Base-by-base conservation (phyloP, 30 jellyfish, hydroid and myxozoan genomes). In the Chironex yamaguchii region DNA sequence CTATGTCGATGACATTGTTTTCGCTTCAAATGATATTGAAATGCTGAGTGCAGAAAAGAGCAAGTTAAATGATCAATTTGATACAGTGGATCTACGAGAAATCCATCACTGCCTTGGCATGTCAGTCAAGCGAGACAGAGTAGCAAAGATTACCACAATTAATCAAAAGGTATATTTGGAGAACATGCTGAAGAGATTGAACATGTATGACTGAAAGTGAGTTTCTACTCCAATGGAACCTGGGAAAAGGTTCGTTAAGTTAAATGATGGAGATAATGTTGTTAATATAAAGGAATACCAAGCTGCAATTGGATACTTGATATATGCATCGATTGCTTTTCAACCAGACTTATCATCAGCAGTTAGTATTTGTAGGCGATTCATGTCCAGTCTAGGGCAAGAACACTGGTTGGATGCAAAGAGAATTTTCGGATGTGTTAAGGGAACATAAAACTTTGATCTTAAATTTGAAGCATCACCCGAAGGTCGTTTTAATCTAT, bases 211-310 rank as follows among this genome's bases (percentile, higher is more conserved):
- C 4, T 85, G 84, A 76, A 85, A 58, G 31, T 68, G 89, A 3
- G 94, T 66, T 4, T 34, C 90, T 3, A 85, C 96, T 2, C 96
- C 90, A 4, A n/a, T 85, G 53, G 96, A 71, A 74, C 66, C 76
- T 12, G 90, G 90, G 3, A 85, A 62, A 73, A 85, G 34, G 67
- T 85, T 51, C 51, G 90, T 58, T 48, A 73, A 36, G 58, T 12
- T 52, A 29, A 23, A 53, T 12, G 95, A 84, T 9, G 89, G 83
- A 51, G 89, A 84, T n/a, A 33, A 70, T 1, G 4, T 77, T 22
- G 95, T 48, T 4, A 29, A 74, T 28, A 29, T 29, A 49, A 42
- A 50, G 72, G 85, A 85, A 14, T 72, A 85, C 33, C n/a, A 30
- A 49, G 32, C 87, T 13, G 67, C 66, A 14, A 63, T 58, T 3